Percentiles rank a stretch among this genome's conserved stretches.
Conservation (phyloP, 2,888 invertebrate genomes). For the Caenorhabditis sp. region DNA sequence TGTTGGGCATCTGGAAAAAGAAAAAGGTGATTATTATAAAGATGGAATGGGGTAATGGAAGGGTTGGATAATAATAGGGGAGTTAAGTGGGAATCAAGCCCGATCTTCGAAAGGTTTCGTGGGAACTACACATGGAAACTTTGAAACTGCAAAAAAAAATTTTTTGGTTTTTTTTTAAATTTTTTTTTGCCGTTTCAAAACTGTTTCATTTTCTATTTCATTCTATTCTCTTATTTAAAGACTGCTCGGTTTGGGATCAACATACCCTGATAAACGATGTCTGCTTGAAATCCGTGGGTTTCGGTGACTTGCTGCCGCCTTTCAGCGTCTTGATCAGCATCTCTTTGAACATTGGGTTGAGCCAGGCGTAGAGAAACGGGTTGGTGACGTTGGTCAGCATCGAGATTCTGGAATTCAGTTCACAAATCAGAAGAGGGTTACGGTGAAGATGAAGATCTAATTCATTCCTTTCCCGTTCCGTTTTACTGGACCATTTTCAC, state of each 20-base stretch:
- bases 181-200: too few relatives aligned
- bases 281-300: constrained; percentile 49
- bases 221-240: too few relatives aligned
- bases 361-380: constrained; percentile 80
- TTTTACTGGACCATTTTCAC: too few relatives aligned
- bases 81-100: too few relatives aligned
- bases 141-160: neutral
- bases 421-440: too few relatives aligned
- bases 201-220: too few relatives aligned
- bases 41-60: neutral
- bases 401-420: constrained; percentile 74
- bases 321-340: constrained; percentile 72
- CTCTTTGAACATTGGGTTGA: constrained; percentile 78
- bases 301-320: constrained; percentile 45
- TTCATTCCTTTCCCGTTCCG: too few relatives aligned
- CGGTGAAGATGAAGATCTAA: too few relatives aligned
- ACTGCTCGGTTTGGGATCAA: too few relatives aligned
- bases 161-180: too few relatives aligned
- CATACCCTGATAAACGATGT: constrained; percentile 62
- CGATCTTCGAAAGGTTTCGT: too few relatives aligned
- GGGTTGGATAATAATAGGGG: too few relatives aligned
- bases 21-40: constrained; percentile 21
- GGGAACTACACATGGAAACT: neutral
- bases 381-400: constrained; percentile 78
- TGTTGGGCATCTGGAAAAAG: constrained; percentile 64